Conservation (phyloP, 2,113 vertebrate genomes). For the Erpornis zantholeuca region DNA sequence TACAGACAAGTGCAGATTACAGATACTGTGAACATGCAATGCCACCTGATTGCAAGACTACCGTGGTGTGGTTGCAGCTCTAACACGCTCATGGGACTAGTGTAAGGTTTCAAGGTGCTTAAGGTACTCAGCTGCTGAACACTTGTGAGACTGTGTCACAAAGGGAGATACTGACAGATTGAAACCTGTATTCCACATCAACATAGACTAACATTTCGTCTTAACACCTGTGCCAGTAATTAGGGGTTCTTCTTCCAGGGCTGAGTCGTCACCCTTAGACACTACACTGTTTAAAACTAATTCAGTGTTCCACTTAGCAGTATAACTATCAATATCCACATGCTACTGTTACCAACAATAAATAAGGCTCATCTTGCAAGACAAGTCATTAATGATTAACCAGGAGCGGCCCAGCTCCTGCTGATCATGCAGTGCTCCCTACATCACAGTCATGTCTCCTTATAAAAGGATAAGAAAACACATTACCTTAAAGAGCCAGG, state of each 20-base stretch:
- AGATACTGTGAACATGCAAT: neutral
- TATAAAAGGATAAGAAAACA: neutral
- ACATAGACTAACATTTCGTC: neutral
- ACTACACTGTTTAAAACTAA: neutral
- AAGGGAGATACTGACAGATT: neutral
- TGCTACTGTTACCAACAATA: neutral
- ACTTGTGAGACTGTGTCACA: neutral
- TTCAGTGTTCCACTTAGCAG: neutral
- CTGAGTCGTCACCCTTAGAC: neutral
- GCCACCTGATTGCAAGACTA: neutral
- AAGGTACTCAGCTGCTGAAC: neutral
- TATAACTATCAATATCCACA: neutral
- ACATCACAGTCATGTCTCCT: neutral
- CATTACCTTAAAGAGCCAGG: constrained; percentile 82
- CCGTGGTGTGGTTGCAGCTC: neutral
- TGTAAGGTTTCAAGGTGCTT: neutral
- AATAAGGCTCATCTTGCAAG: neutral
- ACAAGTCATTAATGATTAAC: constrained; percentile 3
- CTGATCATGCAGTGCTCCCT: neutral
- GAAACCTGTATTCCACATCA: neutral
- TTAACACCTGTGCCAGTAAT: neutral
- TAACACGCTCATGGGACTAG: neutral
- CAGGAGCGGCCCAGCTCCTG: neutral
- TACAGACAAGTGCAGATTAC: neutral
- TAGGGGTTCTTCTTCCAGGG: neutral